phyloP scores from a whole-genome alignment of 2,888 invertebrate genomes.

The Folsomia manolachei region DNA sequence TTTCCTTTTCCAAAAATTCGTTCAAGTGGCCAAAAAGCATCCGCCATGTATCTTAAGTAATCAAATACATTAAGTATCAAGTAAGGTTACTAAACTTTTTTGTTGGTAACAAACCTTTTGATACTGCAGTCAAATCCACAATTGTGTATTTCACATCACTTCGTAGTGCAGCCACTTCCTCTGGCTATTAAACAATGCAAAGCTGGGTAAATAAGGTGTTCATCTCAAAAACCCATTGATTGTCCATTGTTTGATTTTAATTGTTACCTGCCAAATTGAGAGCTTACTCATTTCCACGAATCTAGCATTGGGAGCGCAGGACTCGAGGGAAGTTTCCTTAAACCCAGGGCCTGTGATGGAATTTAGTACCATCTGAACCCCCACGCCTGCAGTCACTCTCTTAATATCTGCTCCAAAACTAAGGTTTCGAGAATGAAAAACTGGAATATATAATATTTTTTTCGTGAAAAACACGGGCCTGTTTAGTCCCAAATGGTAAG shows the following conservation, averaged over 20 bases:
- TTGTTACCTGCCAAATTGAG: conserved; percentile 19
- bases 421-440: conserved; percentile 11
- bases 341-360: conserved; percentile 19
- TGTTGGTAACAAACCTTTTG: too few species aligned
- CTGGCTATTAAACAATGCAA: too few species aligned
- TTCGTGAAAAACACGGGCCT: too few species aligned
- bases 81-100: too few species aligned
- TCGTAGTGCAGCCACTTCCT: conserved; percentile 20
- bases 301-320: not conserved
- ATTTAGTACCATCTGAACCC: conserved; percentile 20
- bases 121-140: conserved; percentile 14
- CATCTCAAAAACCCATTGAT: conserved; percentile 21
- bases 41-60: conserved; percentile 3
- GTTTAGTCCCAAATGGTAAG: too few species aligned
- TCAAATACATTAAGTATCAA: too few species aligned
- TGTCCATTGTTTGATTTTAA: too few species aligned
- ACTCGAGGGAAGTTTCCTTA: conserved; percentile 18
- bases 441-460: too few species aligned
- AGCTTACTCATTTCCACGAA: conserved; percentile 26
- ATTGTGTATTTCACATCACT: conserved; percentile 29
- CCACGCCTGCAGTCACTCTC: conserved; percentile 9
- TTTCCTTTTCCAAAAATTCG: not conserved
- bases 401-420: conserved; percentile 11
- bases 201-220: conserved; percentile 10
- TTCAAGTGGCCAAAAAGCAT: conserved; percentile 9